Percentiles rank a stretch among this genome's conserved stretches.
These are phyloP conservation scores for Vanessa atalanta DNA, from an alignment of 1,140 invertebrate genomes.

Conservation along the genomic window DNA sequence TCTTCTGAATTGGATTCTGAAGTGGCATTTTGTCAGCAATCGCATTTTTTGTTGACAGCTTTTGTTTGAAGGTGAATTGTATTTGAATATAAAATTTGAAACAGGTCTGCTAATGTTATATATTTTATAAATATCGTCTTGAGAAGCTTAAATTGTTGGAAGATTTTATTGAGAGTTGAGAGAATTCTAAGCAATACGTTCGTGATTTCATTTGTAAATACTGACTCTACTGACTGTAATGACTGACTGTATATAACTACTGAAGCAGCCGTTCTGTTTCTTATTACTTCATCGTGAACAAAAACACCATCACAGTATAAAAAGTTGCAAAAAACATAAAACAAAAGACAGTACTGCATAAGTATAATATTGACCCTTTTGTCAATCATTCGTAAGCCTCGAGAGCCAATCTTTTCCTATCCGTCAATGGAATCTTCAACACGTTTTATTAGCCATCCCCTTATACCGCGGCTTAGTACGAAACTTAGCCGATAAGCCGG, in stretches of 20 bases:
- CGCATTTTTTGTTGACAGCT: neutral
- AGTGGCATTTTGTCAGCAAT: neutral
- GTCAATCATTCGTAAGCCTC: constrained; percentile 14
- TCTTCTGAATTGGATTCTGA: neutral
- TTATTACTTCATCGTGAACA: no score
- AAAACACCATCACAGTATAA: no score
- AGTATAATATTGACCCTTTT: neutral
- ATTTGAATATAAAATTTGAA: neutral
- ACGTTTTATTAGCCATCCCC: constrained; percentile 34
- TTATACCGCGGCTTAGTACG: constrained; percentile 18
- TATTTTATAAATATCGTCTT: neutral
- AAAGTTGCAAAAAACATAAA: neutral
- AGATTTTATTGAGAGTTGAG: no score
- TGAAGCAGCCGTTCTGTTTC: no score
- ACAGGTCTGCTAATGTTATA: no score
- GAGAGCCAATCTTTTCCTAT: constrained; percentile 22
- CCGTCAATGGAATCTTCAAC: constrained; percentile 35
- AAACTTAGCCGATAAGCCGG: constrained; percentile 30
- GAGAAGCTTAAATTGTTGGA: neutral
- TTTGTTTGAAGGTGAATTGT: neutral
- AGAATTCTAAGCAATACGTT: no score
- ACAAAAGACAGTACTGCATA: neutral
- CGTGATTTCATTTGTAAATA: no score
- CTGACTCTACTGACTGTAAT: no score
- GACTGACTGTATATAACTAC: no score